phyloP scores from a whole-genome alignment of 2,888 invertebrate genomes.

The Ctena decussata region DNA sequence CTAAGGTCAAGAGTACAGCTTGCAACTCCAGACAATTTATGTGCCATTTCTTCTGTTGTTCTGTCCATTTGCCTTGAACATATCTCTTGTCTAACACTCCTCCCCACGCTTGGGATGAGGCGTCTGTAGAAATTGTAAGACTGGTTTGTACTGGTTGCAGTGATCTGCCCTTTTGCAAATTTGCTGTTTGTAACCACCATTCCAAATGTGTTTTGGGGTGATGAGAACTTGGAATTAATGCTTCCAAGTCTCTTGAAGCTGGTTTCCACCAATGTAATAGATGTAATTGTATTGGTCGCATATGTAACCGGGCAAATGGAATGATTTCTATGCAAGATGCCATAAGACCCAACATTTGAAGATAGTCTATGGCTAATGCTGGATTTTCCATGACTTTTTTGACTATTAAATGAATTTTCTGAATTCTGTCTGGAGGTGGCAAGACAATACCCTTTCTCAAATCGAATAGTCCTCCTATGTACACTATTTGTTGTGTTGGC shows the following conservation, averaged over 20 bases:
- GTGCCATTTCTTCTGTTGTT: slow-evolving; percentile 2
- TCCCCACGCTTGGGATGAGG: neutral
- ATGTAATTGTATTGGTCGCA: slow-evolving; percentile 50
- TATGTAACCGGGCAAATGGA: slow-evolving; percentile 56
- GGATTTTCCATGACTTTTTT: neutral
- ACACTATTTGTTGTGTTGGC: slow-evolving; percentile 25
- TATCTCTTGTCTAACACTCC: neutral
- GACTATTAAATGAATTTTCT: slow-evolving; percentile 4
- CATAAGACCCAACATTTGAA: slow-evolving; percentile 32
- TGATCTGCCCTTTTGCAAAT: slow-evolving; percentile 25
- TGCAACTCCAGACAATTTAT: slow-evolving; percentile 38
- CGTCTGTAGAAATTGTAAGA: slow-evolving; percentile 24
- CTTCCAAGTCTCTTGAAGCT: slow-evolving; percentile 4
- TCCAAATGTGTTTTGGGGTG: slow-evolving; percentile 1
- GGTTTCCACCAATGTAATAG: slow-evolving; percentile 27
- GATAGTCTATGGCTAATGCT: neutral
- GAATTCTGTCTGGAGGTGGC: slow-evolving; percentile 38
- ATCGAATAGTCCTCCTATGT: slow-evolving; percentile 12
- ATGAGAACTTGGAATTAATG: slow-evolving; percentile 13
- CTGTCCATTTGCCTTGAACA: slow-evolving; percentile 25
- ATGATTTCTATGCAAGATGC: slow-evolving; percentile 54
- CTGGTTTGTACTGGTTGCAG: neutral
- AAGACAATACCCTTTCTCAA: slow-evolving; percentile 25
- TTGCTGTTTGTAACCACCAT: slow-evolving; percentile 34
- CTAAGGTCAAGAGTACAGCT: slow-evolving; percentile 4